Base-by-base conservation (phyloP, 2,888 invertebrate species). In the Saturnia japonica region DNA sequence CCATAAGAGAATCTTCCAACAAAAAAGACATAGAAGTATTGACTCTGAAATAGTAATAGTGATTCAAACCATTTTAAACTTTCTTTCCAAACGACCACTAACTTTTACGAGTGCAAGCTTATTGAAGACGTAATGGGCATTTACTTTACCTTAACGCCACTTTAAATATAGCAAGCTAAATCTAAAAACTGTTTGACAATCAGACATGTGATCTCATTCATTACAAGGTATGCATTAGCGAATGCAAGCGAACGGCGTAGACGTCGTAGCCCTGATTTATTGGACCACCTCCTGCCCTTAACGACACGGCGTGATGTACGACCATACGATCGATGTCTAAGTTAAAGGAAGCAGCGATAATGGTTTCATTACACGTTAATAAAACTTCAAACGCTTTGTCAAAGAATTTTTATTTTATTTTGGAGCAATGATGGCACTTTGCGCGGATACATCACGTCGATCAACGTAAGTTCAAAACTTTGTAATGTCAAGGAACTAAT, bases 211-310 rank as follows among this genome's bases (percentile, higher is more conserved):
- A 91, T 91, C 91, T 91, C 92, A 92, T 93, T 91, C 90, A 92
- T 92, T 91, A 92, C 86, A 76, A 77, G 78, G 78, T 83, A 85
- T 87, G 85, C 90, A 91, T 90, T 90, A 90, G 88, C 82, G 84
- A 82, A 78, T 89, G 91, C 89, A 90, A 82, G 85, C 85, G 84
- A 84, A 85, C 85, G 85, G 85, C 91, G 86, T 81, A 91, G 90
- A 91, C 91, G 93, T 89, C 91, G 88, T 79, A 67, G 78, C 78
- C 84, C 88, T 91, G 93, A 93, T 93, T 92, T 93, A 93, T 93
- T 83, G 89, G 90, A 87, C 92, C 93, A 92, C 93, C 93, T 93
- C 89, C 91, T 92, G 92, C 91, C 91, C 92, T 90, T 91, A 93
- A 93, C 93, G 93, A 93, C 93, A 93, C 86, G 80, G 83, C 76